phyloP scores from a whole-genome alignment of 1,140 invertebrate species.

The Drosophila gunungcola region DNA sequence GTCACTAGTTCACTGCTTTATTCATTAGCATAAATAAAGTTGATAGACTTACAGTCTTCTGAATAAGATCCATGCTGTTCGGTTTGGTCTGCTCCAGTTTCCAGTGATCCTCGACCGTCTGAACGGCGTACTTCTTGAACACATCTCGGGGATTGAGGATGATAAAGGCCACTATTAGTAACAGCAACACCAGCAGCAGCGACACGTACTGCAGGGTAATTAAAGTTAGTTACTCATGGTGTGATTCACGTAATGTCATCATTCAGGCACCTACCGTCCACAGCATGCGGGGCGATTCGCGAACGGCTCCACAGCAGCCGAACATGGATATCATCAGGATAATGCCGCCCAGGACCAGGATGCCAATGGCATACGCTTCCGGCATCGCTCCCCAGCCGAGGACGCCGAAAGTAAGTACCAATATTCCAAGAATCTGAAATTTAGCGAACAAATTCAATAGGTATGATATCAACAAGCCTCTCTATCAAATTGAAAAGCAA shows the following conservation, averaged over 20 bases:
- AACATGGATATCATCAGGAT: conserved; percentile 92
- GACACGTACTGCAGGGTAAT: conserved; percentile 58
- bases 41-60: conserved; percentile 50
- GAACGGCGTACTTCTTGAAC: conserved; percentile 68
- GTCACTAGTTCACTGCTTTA: too few species aligned
- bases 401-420: conserved; percentile 67
- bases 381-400: conserved; percentile 85
- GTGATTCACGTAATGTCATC: neutral
- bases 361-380: conserved; percentile 85
- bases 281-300: conserved; percentile 92
- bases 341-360: conserved; percentile 89
- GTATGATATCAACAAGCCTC: neutral
- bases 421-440: conserved; percentile 68
- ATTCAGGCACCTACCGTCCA: conserved; percentile 88
- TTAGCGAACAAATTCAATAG: neutral
- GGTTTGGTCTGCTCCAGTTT: conserved; percentile 53
- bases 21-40: neutral
- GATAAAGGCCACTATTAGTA: conserved; percentile 58
- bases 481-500: neutral
- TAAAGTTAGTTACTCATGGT: conserved; percentile 6
- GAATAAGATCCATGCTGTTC: conserved; percentile 70
- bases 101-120: conserved; percentile 64
- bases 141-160: conserved; percentile 54
- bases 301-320: conserved; percentile 93
- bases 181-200: conserved; percentile 60